Evolutionary conservation across 2,888 invertebrate species (phyloP).

Genomic region (Drosophila acutilabella): DNA sequence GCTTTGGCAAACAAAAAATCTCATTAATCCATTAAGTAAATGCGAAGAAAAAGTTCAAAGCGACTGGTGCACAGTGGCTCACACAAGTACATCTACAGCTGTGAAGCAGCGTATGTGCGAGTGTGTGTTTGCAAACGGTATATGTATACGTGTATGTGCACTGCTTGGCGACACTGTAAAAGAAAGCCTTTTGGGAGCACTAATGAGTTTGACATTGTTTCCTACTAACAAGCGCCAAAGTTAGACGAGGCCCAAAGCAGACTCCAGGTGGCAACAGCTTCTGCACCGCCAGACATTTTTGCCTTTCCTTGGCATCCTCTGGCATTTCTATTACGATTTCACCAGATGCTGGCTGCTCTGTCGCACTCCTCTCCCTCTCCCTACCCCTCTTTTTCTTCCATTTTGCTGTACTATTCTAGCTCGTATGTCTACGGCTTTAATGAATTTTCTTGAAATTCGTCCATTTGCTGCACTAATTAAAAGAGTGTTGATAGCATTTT

Average conservation of each 20-base stretch:
- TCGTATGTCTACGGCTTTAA: constrained; percentile 44
- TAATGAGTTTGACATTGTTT: constrained; percentile 82
- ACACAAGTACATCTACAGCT: constrained; percentile 49
- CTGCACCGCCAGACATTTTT: constrained; percentile 66
- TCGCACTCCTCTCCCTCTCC: neutral
- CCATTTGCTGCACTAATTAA: constrained; percentile 69
- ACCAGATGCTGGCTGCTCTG: constrained; percentile 42
- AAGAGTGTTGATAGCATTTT: constrained; percentile 67
- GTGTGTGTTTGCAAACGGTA: constrained; percentile 24
- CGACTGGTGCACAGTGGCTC: constrained; percentile 50
- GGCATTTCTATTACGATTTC: constrained; percentile 76
- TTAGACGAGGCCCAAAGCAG: constrained; percentile 58
- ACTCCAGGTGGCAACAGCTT: constrained; percentile 36
- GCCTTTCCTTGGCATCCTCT: constrained; percentile 72
- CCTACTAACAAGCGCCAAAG: constrained; percentile 78
- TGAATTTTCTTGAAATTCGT: constrained; percentile 53
- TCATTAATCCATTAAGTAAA: constrained; percentile 80
- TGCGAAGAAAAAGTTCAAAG: constrained; percentile 77
- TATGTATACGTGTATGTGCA: constrained; percentile 49
- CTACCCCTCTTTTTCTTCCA: neutral
- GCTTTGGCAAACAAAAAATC: constrained; percentile 79
- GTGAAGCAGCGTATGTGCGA: constrained; percentile 30
- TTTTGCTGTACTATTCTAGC: too few species aligned
- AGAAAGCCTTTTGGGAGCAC: constrained; percentile 81
- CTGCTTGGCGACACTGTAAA: constrained; percentile 70